A percentile compares a stretch with the other conserved stretches of the same genome.
Conservation (phyloP, 2,888 invertebrate genomes). For the Syrista parreyssii region DNA sequence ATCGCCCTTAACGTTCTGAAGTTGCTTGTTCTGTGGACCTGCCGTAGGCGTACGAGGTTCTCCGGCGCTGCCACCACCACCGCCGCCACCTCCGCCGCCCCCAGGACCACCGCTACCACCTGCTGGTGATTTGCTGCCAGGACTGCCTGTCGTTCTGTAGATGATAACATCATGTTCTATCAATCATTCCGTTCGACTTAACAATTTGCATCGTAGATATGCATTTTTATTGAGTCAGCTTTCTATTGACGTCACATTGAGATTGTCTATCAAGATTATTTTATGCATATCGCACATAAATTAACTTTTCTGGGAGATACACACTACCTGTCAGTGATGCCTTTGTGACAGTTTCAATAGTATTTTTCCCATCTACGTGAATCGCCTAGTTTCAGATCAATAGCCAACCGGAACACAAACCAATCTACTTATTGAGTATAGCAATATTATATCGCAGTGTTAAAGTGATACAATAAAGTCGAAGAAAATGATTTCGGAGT, state of each 20-base stretch:
- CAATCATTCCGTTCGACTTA: too few relatives aligned
- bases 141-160: slow-evolving; percentile 78
- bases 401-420: too few relatives aligned
- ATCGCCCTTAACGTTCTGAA: slow-evolving; percentile 81
- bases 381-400: too few relatives aligned
- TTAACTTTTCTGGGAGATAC: neutral
- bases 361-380: too few relatives aligned
- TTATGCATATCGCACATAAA: neutral
- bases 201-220: too few relatives aligned
- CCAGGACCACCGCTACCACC: slow-evolving; percentile 70
- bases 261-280: neutral
- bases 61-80: slow-evolving; percentile 57
- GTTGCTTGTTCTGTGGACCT: slow-evolving; percentile 77
- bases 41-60: slow-evolving; percentile 70
- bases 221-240: too few relatives aligned
- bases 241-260: neutral
- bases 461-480: too few relatives aligned
- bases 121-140: slow-evolving; percentile 80
- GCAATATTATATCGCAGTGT: too few relatives aligned
- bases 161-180: slow-evolving; percentile 3
- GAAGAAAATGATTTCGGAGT: too few relatives aligned
- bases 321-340: too few relatives aligned
- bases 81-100: slow-evolving; percentile 67
- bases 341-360: too few relatives aligned
- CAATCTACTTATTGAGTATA: too few relatives aligned